Evolutionary conservation across 2,888 invertebrate genomes (phyloP).

Genomic region (Parasteatoda lunata): DNA sequence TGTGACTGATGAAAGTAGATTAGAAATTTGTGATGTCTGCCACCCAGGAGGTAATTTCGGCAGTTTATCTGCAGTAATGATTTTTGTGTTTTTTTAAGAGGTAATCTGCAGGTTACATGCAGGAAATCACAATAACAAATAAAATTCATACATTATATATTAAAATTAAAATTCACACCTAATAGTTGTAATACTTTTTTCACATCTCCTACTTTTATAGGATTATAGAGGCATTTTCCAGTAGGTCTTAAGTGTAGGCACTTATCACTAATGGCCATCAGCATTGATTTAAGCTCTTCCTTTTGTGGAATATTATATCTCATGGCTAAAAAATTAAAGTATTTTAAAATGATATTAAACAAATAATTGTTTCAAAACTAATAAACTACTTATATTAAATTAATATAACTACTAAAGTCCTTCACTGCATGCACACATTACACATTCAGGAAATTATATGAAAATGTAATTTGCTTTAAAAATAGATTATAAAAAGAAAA

Average conservation of each 20-base stretch:
- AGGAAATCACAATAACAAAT: no score
- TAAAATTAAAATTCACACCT: constrained; percentile 54
- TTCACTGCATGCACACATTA: not conserved
- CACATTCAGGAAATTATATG: not conserved
- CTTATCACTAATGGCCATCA: constrained; percentile 73
- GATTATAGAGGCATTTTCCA: constrained; percentile 77
- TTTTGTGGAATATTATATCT: constrained; percentile 73
- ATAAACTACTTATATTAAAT: no score
- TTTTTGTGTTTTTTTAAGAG: no score
- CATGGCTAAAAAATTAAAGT: not conserved
- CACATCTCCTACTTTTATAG: constrained; percentile 79
- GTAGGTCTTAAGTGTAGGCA: constrained; percentile 72
- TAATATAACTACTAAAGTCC: no score
- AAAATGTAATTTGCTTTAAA: not conserved
- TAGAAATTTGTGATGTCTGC: no score
- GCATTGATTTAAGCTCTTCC: constrained; percentile 75
- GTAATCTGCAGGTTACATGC: no score
- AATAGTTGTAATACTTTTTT: constrained; percentile 80
- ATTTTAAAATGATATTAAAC: not conserved
- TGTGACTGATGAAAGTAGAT: no score
- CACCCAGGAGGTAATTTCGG: no score
- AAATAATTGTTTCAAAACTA: not conserved
- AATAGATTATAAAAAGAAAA: not conserved
- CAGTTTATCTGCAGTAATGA: no score
- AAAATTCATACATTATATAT: no score